Base-by-base conservation (phyloP, 2,888 invertebrate species). In the Cheilosia soror region DNA sequence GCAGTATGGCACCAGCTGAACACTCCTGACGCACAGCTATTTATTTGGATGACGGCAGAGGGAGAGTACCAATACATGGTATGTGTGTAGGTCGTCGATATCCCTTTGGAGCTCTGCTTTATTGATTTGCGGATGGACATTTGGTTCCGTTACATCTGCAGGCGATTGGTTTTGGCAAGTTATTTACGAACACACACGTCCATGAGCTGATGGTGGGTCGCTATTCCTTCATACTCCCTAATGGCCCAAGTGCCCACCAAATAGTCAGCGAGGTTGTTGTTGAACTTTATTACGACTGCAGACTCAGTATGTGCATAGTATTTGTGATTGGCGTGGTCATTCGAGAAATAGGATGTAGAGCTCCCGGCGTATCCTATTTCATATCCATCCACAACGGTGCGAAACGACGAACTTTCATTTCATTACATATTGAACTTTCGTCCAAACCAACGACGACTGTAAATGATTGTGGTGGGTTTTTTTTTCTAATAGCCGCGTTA, bases 81-180 rank as follows among this genome's bases (percentile, higher is more conserved):
- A 13, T 31, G 29, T 37, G 40, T 49, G 25, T 49, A 63, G 58
- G 9, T 27, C 27, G 25, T 15, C 47, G 13, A 53, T 66, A 69
- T 69, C 69, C 80, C 63, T 69, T 69, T 71, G 37, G 79, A 79
- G 27, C 51, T 29, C 51, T 27, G 29, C 69, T 47, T 29, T 76
- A 85, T 85, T 81, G 85, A 81, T 76, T 76, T 85, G 76, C 60
- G 51, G 66, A 85, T 76, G 81, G 71, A 81, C 62, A 71, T 71
- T 80, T 47, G 71, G 60, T 80, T 68, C 51, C 33, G 85, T 81
- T 85, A 85, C 68, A 81, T 85, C 85, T 85, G 81, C 76, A 77
- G 81, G 85, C 85, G 81, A 85, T 81, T 85, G 76, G 81, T 85
- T 85, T 65, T 66, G 66, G 76, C 76, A 85, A 85, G 72, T 81